A percentile compares a stretch with the other conserved stretches of the same genome.
phyloP scores from a whole-genome alignment of 2,113 vertebrate species.

The Lamprotornis superbus region DNA sequence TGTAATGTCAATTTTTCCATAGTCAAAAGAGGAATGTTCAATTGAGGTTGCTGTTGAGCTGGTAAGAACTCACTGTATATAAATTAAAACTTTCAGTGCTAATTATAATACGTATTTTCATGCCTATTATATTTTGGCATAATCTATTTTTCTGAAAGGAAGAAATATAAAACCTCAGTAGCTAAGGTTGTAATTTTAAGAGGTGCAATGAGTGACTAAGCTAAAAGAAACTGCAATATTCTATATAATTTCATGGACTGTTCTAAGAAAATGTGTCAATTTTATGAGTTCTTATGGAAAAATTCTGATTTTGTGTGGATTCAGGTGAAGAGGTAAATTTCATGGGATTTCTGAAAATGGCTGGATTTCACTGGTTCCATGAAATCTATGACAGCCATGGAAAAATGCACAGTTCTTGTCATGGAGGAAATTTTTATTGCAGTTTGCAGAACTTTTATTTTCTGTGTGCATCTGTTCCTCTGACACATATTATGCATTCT shows the following conservation, averaged over 20 bases:
- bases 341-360: slow-evolving; percentile 71
- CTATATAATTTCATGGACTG: slow-evolving; percentile 71
- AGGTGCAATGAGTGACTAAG: not conserved
- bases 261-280: slow-evolving; percentile 68
- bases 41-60: not conserved
- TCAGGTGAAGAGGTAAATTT: slow-evolving; percentile 74
- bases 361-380: slow-evolving; percentile 65
- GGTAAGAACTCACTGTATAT: not conserved
- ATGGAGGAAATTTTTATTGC: slow-evolving; percentile 49
- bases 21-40: not conserved
- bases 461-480: slow-evolving; percentile 38
- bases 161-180: not conserved
- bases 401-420: slow-evolving; percentile 53
- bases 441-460: slow-evolving; percentile 65
- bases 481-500: slow-evolving; percentile 2
- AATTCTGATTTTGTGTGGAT: slow-evolving; percentile 73
- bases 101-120: not conserved
- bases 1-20: not conserved
- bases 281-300: slow-evolving; percentile 67
- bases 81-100: not conserved
- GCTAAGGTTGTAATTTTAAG: slow-evolving; percentile 48
- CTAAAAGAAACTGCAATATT: slow-evolving; percentile 63
- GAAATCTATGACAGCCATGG: slow-evolving; percentile 70
- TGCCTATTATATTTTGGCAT: not conserved
- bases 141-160: slow-evolving; percentile 3